Evolutionary conservation across 2,888 invertebrate genomes (phyloP), one percentile per base, ranked within the genome.

Genomic region (Liposcelis brunnea): DNA sequence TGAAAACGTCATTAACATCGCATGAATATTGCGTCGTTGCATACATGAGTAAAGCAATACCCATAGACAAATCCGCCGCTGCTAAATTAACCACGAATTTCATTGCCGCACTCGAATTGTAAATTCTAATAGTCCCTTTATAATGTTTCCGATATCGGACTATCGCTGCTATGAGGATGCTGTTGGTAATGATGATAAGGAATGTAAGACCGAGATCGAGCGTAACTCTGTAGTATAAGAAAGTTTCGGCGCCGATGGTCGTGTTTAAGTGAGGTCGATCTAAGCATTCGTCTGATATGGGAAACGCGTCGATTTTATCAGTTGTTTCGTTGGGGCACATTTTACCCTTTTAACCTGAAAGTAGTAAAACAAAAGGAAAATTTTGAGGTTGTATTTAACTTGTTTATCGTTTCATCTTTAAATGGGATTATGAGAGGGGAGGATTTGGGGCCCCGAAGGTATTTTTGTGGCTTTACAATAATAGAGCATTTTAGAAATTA

Each of bases 11-110:
- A 2, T 42, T 26, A 3, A 48, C 45, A 11, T 46, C n/a, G 38
- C 50, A 50, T 14, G 46, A 38, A 46, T 50, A 50, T 37, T 47
- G 46, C 36, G 45, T 45, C 19, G 35, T 15, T 21, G 46, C 46
- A 43, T 46, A 50, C 40, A 48, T 44, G 35, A 44, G 26, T 12
- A 46, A 37, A 15, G 48, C 31, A 11, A 48, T 8, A 10, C 47
- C 50, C 31, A 48, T 48, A 10, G 48, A 19, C 15, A 48, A 37
- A 40, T 50, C 50, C 18, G 50, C 31, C 2, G 42, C 45, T 15
- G 48, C 44, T 31, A 50, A 45, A 37, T 38, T 48, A 11, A 47
- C 37, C 14, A 47, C 49, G 37, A 50, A 49, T 10, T 49, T 40
- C 43, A 37, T 37, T 6, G 34, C 14, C 10, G 40, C 21, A 10